Percentiles rank a stretch among this genome's conserved stretches.
These are phyloP conservation scores for Seladonia tumulorum DNA, from an alignment of 2,888 invertebrate genomes.

Conservation along the genomic window DNA sequence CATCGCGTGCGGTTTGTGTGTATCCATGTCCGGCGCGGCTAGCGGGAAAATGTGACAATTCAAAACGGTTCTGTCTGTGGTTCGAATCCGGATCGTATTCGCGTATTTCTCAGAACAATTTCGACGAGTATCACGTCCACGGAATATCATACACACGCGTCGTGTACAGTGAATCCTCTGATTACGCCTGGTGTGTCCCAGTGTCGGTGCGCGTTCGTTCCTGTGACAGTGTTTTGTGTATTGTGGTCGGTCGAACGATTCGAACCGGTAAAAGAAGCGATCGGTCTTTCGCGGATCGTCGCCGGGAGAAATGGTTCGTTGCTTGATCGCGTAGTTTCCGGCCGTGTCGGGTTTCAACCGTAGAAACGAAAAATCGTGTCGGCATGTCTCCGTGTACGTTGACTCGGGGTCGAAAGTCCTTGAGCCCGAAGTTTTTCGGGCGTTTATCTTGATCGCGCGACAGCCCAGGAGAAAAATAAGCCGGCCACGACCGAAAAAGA, in stretches of 20 bases:
- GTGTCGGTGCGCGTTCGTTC: conserved; percentile 31
- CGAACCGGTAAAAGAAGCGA: neutral
- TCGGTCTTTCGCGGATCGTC: conserved; percentile 19
- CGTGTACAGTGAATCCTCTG: conserved; percentile 1
- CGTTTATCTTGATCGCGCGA: conserved; percentile 68
- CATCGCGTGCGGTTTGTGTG: conserved; percentile 73
- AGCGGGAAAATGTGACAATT: conserved; percentile 71
- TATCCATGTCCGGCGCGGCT: conserved; percentile 16
- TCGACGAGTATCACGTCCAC: neutral
- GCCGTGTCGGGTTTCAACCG: conserved; percentile 44
- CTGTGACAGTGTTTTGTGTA: conserved; percentile 48
- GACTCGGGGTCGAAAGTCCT: conserved; percentile 58
- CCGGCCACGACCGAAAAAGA: neutral
- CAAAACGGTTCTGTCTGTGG: conserved; percentile 27
- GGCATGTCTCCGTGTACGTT: conserved; percentile 54
- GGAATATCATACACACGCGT: neutral
- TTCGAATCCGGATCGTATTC: neutral
- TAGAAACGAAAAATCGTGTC: conserved; percentile 49
- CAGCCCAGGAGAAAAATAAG: conserved; percentile 29
- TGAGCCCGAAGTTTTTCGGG: conserved; percentile 56
- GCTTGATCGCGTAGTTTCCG: neutral
- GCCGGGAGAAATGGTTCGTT: neutral
- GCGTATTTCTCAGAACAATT: neutral
- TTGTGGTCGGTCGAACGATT: conserved; percentile 18
- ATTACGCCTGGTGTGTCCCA: neutral